These are phyloP conservation scores for Cairina moschata DNA, from an alignment of 2,113 vertebrate species.

Conservation along the genomic window DNA sequence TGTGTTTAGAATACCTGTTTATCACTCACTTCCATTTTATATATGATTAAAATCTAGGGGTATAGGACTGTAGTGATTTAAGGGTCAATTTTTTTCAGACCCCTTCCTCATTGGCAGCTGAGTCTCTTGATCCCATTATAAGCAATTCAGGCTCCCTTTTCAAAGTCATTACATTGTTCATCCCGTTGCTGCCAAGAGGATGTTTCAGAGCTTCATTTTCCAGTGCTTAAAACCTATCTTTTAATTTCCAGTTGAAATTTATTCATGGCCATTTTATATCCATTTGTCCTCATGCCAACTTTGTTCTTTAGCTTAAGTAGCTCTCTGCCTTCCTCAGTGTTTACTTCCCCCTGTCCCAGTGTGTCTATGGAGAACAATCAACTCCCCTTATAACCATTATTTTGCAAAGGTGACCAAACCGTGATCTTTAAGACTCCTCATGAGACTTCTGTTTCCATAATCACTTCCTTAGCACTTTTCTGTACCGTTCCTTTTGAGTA, in stretches of 20 bases:
- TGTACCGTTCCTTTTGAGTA: not conserved
- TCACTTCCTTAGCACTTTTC: not conserved
- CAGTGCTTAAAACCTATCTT: conserved; percentile 22
- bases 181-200: not conserved
- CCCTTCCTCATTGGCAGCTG: not conserved
- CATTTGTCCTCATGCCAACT: conserved; percentile 33
- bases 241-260: conserved; percentile 38
- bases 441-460: not conserved
- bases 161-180: not conserved
- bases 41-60: not conserved
- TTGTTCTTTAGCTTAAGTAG: conserved; percentile 4
- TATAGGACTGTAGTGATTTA: not conserved
- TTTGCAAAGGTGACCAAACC: not conserved
- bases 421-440: not conserved
- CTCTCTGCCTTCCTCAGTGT: not conserved
- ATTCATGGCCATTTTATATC: conserved; percentile 28
- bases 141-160: not conserved
- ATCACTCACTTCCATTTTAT: not conserved
- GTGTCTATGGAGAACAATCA: not conserved
- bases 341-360: not conserved
- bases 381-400: not conserved
- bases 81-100: not conserved
- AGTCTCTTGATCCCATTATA: not conserved
- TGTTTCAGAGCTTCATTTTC: conserved; percentile 39
- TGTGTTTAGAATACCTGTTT: not conserved